Conservation (phyloP, 2,113 vertebrate genomes). For the Malaclemys terrapin region DNA sequence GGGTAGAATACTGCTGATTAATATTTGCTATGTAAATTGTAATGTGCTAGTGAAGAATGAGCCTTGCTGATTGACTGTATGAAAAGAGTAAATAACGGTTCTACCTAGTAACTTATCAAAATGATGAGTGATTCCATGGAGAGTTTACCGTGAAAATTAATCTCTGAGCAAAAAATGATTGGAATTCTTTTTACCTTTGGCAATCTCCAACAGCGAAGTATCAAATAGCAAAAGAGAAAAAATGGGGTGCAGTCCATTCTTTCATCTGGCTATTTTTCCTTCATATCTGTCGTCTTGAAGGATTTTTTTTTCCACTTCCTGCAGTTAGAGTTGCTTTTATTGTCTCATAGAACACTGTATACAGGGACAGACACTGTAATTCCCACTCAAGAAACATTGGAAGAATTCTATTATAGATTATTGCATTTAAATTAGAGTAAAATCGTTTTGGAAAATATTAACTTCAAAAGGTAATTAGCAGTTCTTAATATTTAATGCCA, state of each 20-base stretch:
- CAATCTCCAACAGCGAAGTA: not conserved
- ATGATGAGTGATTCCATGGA: not conserved
- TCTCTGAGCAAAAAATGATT: not conserved
- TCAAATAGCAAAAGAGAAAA: not conserved
- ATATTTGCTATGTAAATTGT: slow-evolving; percentile 56
- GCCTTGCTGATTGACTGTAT: slow-evolving; percentile 6
- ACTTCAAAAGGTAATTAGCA: not conserved
- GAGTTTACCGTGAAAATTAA: slow-evolving; percentile 34
- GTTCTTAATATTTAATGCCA: not conserved
- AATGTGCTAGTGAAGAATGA: slow-evolving; percentile 26
- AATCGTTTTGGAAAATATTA: not conserved
- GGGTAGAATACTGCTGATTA: slow-evolving; percentile 54
- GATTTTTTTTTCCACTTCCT: not conserved
- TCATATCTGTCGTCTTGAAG: not conserved
- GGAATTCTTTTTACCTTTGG: not conserved
- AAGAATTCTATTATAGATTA: not conserved
- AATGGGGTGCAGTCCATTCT: not conserved
- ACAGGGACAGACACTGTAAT: not conserved
- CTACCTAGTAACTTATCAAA: slow-evolving; percentile 11
- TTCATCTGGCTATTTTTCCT: not conserved
- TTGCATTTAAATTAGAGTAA: not conserved
- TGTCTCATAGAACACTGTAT: not conserved
- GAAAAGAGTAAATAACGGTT: slow-evolving; percentile 35
- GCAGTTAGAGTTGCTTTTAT: not conserved
- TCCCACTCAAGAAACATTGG: not conserved